A percentile compares a stretch with the other conserved stretches of the same genome.
Conservation (phyloP, 37 sponge, comb jelly and placozoan species). For the Spongia lamella region DNA sequence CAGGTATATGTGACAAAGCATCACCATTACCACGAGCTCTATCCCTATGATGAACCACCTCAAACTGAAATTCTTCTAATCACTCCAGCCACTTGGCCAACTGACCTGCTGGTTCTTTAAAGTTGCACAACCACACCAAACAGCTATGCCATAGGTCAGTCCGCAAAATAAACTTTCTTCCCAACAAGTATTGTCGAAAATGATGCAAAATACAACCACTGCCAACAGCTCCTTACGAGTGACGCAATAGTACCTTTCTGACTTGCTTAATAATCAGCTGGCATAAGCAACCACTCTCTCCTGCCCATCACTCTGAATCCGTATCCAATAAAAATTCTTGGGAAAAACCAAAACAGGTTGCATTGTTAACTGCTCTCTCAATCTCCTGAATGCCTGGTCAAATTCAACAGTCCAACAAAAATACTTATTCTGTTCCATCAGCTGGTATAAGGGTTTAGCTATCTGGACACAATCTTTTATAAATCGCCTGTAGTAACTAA, state of each 20-base stretch:
- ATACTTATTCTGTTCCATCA: background rate
- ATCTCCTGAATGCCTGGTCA: background rate
- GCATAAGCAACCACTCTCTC: constrained; percentile 22
- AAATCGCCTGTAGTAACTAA: constrained; percentile 12
- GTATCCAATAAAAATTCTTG: background rate
- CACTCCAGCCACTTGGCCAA: too few relatives aligned
- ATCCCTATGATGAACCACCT: too few relatives aligned
- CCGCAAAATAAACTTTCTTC: constrained; percentile 4
- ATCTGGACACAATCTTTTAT: background rate
- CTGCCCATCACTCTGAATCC: too few relatives aligned
- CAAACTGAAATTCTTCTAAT: too few relatives aligned
- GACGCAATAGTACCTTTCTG: constrained; percentile 17
- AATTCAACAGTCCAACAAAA: constrained; percentile 1
- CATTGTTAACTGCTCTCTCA: background rate
- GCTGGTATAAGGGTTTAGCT: constrained; percentile 4
- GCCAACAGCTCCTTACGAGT: constrained; percentile 11
- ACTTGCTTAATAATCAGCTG: background rate
- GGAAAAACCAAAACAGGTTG: constrained; percentile 5
- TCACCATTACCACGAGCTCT: too few relatives aligned
- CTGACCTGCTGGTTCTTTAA: background rate
- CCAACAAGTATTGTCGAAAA: constrained; percentile 6
- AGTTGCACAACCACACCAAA: constrained; percentile 1
- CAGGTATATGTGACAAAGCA: too few relatives aligned
- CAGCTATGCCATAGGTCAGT: constrained; percentile 26
- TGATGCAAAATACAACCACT: background rate